These are phyloP conservation scores for Cirrhinus molitorella DNA, from an alignment of 2,797 vertebrate genomes.

Conservation along the genomic window DNA sequence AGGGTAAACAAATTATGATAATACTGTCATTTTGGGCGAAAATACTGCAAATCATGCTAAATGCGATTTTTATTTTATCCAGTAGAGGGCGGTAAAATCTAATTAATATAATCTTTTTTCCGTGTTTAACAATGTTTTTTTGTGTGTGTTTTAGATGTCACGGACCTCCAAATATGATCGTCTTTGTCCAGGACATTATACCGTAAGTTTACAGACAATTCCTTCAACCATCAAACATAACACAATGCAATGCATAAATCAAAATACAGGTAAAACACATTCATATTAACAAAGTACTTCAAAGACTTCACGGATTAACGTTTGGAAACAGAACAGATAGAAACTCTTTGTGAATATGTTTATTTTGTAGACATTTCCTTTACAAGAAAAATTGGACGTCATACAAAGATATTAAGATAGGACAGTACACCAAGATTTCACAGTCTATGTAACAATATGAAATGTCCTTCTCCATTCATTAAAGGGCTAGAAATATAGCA, in stretches of 20 bases:
- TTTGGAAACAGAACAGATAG: not conserved
- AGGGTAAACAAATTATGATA: not conserved
- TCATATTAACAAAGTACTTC: not conserved
- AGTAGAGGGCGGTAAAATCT: constrained; percentile 64
- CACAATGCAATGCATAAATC: not conserved
- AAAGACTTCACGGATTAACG: not conserved
- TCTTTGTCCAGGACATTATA: not conserved
- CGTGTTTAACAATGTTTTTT: not conserved
- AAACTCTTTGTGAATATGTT: constrained; percentile 65
- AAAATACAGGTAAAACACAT: not conserved
- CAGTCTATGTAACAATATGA: constrained; percentile 63
- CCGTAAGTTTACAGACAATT: not conserved
- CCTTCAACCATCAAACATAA: not conserved
- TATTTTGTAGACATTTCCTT: constrained; percentile 72
- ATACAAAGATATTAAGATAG: constrained; percentile 68
- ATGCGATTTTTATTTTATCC: constrained; percentile 38
- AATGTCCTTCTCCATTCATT: constrained; percentile 56
- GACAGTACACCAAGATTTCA: constrained; percentile 67
- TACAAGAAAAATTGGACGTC: constrained; percentile 69
- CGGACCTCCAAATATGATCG: no score
- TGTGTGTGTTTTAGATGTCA: no score
- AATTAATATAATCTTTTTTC: not conserved
- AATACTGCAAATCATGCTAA: not conserved
- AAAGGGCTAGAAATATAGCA: constrained; percentile 60
- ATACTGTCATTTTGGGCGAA: not conserved